Base-by-base conservation (phyloP, 2,113 vertebrate species). In the Malurus melanocephalus region DNA sequence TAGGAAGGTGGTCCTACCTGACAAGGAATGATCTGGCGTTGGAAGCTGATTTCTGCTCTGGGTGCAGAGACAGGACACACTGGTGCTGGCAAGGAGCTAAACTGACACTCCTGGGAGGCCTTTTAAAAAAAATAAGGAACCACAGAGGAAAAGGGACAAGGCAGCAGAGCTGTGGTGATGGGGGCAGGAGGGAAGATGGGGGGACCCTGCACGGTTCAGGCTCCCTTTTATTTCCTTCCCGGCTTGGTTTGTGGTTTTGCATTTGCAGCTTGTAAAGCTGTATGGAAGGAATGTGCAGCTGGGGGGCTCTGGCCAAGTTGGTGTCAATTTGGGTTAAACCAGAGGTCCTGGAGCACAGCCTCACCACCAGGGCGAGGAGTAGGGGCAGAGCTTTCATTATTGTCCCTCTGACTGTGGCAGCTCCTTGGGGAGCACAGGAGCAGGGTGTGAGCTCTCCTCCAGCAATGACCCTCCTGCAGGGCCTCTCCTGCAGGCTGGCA, bases 211-310 rank as follows among this genome's bases (percentile, higher is more conserved):
- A 59, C 3, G 10, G 40, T 66, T 92, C 55, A 86, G 40, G 23
- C 22, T 84, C 57, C 35, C 30, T 49, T 51, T 20, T 80, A 49
- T 17, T 28, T 16, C 21, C 22, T 88, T 72, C 87, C 89, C 46
- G n/a, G 77, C 88, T 91, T 82, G 73, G 83, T 93, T 90, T 94
- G 90, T 88, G 93, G 90, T 76, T 94, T 87, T 94, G 80, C 90
- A 90, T 94, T 95, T 94, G 86, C 90, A 95, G 92, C 92, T 95
- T 91, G 92, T 94, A 95, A 94, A 93, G 66, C 78, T 56, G 77
- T 72, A 92, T 92, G 93, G 94, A 94, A 95, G 93, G 94, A 96
- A 96, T 91, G 92, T 93, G 92, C 88, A 96, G 92, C 95, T 93
- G 90, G 71, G 71, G 86, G 88, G 86, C 38, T 91, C 86, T 90